Conservation (phyloP, 2,797 vertebrate genomes). For the Takifugu ocellatus region DNA sequence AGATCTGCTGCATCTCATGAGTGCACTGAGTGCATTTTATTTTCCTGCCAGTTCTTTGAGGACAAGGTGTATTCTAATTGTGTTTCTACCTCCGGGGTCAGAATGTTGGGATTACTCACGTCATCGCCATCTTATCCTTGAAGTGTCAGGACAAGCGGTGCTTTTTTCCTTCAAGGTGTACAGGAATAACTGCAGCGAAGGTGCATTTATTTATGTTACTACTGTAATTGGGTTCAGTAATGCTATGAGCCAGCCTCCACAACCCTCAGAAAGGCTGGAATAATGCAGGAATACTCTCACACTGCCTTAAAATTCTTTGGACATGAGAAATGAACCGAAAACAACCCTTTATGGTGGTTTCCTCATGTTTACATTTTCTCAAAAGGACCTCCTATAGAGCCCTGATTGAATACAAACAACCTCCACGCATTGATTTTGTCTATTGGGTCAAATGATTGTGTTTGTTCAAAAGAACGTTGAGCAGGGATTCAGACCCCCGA, state of each 20-base stretch:
- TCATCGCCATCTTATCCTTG: slow-evolving; percentile 38
- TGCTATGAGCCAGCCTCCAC: slow-evolving; percentile 13
- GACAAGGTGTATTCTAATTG: slow-evolving; percentile 12
- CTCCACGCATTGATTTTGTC: no score
- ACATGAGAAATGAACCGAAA: neutral
- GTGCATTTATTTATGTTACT: slow-evolving; percentile 37
- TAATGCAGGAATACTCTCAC: slow-evolving; percentile 8
- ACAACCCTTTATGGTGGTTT: neutral
- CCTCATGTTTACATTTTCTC: neutral
- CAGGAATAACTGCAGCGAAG: slow-evolving; percentile 7
- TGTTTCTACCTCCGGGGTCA: slow-evolving; percentile 24
- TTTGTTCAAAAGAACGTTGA: no score
- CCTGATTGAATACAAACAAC: no score
- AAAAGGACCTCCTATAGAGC: no score
- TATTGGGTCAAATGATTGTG: no score
- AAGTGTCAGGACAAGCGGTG: slow-evolving; percentile 8
- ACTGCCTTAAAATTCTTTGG: neutral
- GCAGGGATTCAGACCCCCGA: no score
- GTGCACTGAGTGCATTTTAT: neutral
- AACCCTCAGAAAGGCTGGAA: slow-evolving; percentile 10
- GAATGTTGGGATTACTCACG: slow-evolving; percentile 29
- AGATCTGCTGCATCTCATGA: neutral
- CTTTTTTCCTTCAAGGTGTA: neutral
- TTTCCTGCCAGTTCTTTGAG: slow-evolving; percentile 8
- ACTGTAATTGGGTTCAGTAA: slow-evolving; percentile 42